Evolutionary conservation across 1,140 invertebrate species (phyloP).

Genomic region (Mercenaria mercenaria): DNA sequence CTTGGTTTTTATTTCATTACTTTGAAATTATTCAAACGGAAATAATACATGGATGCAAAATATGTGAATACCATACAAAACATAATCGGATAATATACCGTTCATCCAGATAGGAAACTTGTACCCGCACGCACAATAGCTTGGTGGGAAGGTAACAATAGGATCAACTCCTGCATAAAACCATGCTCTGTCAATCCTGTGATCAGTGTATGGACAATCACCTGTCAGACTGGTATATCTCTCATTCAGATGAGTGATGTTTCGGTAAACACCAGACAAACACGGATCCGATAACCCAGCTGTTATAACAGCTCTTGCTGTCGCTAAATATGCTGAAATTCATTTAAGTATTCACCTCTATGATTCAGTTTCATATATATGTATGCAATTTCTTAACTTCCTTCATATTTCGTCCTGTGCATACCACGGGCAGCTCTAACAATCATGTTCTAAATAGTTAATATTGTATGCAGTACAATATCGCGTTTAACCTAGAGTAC

Average conservation of each 20-base stretch:
- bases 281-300: neutral
- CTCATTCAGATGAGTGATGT: neutral
- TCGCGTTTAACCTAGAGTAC: too few relatives aligned
- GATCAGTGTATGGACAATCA: neutral
- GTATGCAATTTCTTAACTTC: too few relatives aligned
- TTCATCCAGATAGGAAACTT: slow-evolving; percentile 6
- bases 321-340: neutral
- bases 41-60: too few relatives aligned
- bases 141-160: neutral
- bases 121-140: neutral
- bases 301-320: neutral
- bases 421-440: too few relatives aligned
- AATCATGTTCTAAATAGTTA: too few relatives aligned
- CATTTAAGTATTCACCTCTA: too few relatives aligned
- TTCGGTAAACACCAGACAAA: neutral
- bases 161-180: neutral
- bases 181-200: neutral
- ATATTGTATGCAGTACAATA: too few relatives aligned
- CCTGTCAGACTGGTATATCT: neutral
- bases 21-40: too few relatives aligned
- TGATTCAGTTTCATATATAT: too few relatives aligned
- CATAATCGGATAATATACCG: neutral
- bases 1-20: too few relatives aligned
- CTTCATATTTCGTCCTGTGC: too few relatives aligned
- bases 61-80: too few relatives aligned